phyloP scores from a whole-genome alignment of 2,113 vertebrate species.

The Theristicus caerulescens region DNA sequence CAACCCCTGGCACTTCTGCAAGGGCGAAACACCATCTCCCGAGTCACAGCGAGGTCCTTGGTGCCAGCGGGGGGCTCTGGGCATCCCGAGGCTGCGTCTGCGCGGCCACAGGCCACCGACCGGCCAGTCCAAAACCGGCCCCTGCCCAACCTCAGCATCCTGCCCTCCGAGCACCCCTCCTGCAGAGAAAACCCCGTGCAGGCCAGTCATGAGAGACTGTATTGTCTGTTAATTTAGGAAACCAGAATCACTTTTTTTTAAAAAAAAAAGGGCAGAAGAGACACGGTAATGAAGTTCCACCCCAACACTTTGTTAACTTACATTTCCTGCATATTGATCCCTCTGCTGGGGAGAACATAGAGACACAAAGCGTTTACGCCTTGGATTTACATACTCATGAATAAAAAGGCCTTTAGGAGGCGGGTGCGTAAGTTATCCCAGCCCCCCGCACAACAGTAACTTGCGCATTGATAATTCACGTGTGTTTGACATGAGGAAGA shows the following conservation, averaged over 20 bases:
- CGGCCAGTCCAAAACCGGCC: not conserved
- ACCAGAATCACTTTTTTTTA: not conserved
- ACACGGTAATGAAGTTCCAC: not conserved
- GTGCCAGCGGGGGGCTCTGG: not conserved
- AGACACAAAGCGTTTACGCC: not conserved
- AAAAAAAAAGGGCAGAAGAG: not conserved
- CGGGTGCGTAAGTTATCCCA: not conserved
- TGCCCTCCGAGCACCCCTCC: not conserved
- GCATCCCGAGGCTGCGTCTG: not conserved
- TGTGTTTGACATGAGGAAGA: not conserved
- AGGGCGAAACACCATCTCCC: not conserved
- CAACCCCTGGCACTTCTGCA: not conserved
- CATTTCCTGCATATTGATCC: not conserved
- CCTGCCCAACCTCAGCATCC: not conserved
- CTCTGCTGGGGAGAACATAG: slow-evolving; percentile 11
- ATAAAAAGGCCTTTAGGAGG: not conserved
- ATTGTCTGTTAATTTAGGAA: not conserved
- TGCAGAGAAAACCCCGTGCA: not conserved
- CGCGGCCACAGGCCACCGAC: not conserved
- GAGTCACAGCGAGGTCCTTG: rapidly evolving
- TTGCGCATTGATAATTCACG: not conserved
- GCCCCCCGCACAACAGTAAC: not conserved
- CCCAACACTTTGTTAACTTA: not conserved
- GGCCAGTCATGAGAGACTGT: not conserved
- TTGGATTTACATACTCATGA: not conserved